Evolutionary conservation across 2,888 invertebrate species (phyloP).

Genomic region (Heliconius aoede): DNA sequence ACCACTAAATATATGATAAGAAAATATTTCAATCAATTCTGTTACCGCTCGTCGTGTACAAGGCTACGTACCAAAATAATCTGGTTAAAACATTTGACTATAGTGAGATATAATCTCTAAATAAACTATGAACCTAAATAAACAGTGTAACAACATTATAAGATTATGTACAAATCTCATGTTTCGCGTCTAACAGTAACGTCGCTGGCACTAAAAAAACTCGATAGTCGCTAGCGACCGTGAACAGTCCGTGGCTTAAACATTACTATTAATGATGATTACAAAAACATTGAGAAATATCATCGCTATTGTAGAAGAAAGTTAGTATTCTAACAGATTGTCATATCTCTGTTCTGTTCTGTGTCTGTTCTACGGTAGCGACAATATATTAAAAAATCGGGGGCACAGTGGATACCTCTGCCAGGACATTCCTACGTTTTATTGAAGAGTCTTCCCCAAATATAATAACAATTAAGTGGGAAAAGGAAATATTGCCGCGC

Average conservation of each 20-base stretch:
- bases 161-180: slow-evolving; percentile 54
- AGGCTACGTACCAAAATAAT: slow-evolving; percentile 63
- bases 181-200: slow-evolving; percentile 67
- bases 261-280: too few relatives aligned
- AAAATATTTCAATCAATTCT: slow-evolving; percentile 69
- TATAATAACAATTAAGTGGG: not conserved
- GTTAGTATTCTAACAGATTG: not conserved
- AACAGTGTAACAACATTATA: slow-evolving; percentile 44
- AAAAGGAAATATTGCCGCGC: slow-evolving; percentile 57
- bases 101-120: slow-evolving; percentile 52
- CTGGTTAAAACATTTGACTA: slow-evolving; percentile 63
- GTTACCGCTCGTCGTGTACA: slow-evolving; percentile 50
- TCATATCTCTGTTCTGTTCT: too few relatives aligned
- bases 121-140: slow-evolving; percentile 40
- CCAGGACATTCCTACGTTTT: not conserved
- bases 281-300: too few relatives aligned
- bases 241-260: not conserved
- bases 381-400: too few relatives aligned
- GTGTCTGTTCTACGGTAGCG: too few relatives aligned
- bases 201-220: not conserved
- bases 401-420: too few relatives aligned
- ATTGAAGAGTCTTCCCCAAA: not conserved
- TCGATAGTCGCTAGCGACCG: slow-evolving; percentile 13
- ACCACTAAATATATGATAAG: slow-evolving; percentile 65
- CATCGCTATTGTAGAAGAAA: not conserved